Conservation (phyloP, 2,797 vertebrate genomes). For the Hydrolagus colliei region DNA sequence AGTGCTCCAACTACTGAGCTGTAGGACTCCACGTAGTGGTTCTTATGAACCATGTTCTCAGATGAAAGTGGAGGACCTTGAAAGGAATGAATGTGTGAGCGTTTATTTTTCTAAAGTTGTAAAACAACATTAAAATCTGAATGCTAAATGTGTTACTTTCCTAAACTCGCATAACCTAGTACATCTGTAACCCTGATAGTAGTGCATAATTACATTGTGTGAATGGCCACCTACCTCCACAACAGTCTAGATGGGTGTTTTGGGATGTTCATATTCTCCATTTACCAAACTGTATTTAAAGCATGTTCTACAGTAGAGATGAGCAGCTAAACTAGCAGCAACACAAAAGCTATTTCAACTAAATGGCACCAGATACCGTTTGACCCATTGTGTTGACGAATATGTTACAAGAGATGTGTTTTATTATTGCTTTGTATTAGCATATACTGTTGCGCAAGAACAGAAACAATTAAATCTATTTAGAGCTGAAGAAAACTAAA, state of each 20-base stretch:
- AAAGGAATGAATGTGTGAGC: too few species aligned
- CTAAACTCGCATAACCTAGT: not conserved
- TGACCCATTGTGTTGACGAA: not conserved
- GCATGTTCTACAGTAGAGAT: not conserved
- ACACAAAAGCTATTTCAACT: not conserved
- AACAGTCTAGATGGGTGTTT: not conserved
- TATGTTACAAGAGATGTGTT: not conserved
- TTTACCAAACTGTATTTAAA: not conserved
- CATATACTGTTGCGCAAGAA: not conserved
- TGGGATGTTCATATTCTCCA: not conserved
- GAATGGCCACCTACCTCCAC: too few species aligned
- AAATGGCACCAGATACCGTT: not conserved
- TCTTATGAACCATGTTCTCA: too few species aligned
- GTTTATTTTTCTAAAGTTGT: too few species aligned
- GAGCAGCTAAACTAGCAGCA: not conserved
- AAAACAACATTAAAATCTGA: too few species aligned
- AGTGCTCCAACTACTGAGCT: too few species aligned
- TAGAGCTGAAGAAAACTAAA: not conserved
- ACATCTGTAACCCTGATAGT: not conserved
- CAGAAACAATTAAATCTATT: not conserved
- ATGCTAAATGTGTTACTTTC: not conserved
- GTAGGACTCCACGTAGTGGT: too few species aligned
- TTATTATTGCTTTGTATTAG: not conserved
- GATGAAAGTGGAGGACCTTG: too few species aligned
- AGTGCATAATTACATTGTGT: not conserved